Base-by-base conservation (phyloP, 2,113 vertebrate genomes). In the Columba livia region DNA sequence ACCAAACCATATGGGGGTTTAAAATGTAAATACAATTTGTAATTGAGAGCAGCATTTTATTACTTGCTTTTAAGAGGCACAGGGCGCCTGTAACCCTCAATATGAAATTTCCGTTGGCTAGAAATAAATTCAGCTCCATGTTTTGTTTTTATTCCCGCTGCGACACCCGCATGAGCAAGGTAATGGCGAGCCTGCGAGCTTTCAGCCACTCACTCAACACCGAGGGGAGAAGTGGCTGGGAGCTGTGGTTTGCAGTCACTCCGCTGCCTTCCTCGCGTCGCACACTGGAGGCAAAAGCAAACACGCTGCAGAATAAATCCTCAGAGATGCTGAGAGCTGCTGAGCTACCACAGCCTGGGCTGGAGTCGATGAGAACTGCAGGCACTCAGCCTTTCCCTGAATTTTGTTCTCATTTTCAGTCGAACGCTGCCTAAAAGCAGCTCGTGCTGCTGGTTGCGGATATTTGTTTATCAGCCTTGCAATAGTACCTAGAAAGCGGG, bases 31-130 rank as follows among this genome's bases (percentile, higher is more conserved):
- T 94, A 97, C 83, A 89, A 92, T 95, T 94, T 95, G 94, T 96
- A 96, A 97, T 96, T 95, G 94, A 97, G 96, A 96, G 90, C 93
- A 93, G 96, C 96, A 96, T 96, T 97, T 97, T 95, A 97, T 96
- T 96, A 94, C 96, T 93, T 38, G 90, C 93, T 92, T 97, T 97
- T 97, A 96, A 97, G 96, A 97, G 96, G 96, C 96, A 96, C 96
- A 93, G 93, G 92, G 93, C 2, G 96, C 94, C 94, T 95, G 94
- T 97, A 96, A 97, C 88, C 94, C 92, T 96, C 94, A 94, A 96
- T 94, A 93, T 95, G 96, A 97, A 97, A 96, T 96, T 97, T 97
- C 96, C 88, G 57, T 95, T 96, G 96, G 94, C 96, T 92, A 32
- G 77, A 79, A 96, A 96, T 93, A 94, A 96, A 96, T 95, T 95